These are phyloP conservation scores for Halesus radiatus DNA, from an alignment of 1,140 invertebrate genomes.

Conservation along the genomic window DNA sequence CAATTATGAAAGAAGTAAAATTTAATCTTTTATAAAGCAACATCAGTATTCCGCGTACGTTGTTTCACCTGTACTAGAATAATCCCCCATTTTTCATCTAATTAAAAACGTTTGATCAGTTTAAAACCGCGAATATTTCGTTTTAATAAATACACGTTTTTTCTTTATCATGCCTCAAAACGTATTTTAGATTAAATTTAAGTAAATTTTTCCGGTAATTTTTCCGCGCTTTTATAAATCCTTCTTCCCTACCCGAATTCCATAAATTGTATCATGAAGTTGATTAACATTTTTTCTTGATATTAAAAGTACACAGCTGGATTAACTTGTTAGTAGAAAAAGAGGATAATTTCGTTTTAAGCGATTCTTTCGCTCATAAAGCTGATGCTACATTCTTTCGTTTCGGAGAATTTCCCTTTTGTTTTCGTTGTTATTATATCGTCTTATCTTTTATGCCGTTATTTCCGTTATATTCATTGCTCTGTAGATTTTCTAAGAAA, in stretches of 20 bases:
- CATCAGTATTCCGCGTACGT: too few relatives aligned
- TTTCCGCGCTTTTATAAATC: slow-evolving; percentile 1
- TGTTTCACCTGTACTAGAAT: too few relatives aligned
- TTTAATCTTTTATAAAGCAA: too few relatives aligned
- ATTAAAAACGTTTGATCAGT: neutral
- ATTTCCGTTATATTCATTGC: too few relatives aligned
- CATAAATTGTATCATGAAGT: slow-evolving; percentile 30
- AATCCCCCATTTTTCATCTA: too few relatives aligned
- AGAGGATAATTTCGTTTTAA: slow-evolving; percentile 29
- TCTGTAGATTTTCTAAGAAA: too few relatives aligned
- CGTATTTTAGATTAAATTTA: too few relatives aligned
- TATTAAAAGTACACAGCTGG: slow-evolving; percentile 31
- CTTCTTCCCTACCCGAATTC: slow-evolving; percentile 18
- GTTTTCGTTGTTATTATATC: slow-evolving; percentile 16
- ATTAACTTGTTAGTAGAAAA: slow-evolving; percentile 36
- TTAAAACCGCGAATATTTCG: neutral
- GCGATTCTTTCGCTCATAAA: slow-evolving; percentile 31
- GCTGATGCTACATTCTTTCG: neutral
- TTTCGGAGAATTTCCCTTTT: neutral
- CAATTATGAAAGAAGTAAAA: too few relatives aligned
- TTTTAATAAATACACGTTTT: neutral
- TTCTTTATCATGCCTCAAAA: neutral
- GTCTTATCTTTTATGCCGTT: too few relatives aligned
- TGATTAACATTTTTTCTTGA: slow-evolving; percentile 34
- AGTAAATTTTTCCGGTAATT: too few relatives aligned